A percentile compares a stretch with the other conserved stretches of the same genome.
These are phyloP conservation scores for Propithecus coquereli DNA, from an alignment of 2,113 vertebrate species.

Conservation along the genomic window DNA sequence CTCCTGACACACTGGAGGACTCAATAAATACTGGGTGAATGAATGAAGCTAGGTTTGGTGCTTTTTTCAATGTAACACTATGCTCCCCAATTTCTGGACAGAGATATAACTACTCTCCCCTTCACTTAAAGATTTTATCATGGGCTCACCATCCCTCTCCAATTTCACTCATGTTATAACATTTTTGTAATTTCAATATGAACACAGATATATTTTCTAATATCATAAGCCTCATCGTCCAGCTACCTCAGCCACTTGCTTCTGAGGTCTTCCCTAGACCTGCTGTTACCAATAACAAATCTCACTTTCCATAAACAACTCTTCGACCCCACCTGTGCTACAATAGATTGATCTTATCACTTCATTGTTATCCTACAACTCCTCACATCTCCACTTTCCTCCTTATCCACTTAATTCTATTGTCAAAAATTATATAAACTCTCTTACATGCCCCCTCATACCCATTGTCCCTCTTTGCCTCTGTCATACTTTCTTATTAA, in stretches of 20 bases:
- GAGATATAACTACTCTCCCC: background rate
- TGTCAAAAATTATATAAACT: background rate
- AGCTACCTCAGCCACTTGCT: background rate
- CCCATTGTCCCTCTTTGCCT: background rate
- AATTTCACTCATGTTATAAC: background rate
- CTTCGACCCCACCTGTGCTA: background rate
- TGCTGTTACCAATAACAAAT: background rate
- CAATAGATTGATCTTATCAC: background rate
- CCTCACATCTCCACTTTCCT: background rate
- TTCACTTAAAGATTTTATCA: background rate
- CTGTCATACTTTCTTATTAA: background rate
- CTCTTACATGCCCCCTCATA: background rate
- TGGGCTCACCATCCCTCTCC: background rate
- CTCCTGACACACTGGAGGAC: background rate
- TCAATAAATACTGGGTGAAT: background rate
- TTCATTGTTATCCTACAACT: background rate
- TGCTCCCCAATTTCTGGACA: background rate
- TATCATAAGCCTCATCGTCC: background rate
- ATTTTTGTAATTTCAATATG: background rate
- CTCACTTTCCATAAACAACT: background rate
- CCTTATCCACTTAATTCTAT: background rate
- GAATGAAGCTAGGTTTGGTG: background rate
- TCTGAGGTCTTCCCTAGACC: background rate
- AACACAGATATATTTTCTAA: background rate
- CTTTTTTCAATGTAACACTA: background rate